Conservation (phyloP, 2,113 vertebrate species). For the Synodontis membranacea region DNA sequence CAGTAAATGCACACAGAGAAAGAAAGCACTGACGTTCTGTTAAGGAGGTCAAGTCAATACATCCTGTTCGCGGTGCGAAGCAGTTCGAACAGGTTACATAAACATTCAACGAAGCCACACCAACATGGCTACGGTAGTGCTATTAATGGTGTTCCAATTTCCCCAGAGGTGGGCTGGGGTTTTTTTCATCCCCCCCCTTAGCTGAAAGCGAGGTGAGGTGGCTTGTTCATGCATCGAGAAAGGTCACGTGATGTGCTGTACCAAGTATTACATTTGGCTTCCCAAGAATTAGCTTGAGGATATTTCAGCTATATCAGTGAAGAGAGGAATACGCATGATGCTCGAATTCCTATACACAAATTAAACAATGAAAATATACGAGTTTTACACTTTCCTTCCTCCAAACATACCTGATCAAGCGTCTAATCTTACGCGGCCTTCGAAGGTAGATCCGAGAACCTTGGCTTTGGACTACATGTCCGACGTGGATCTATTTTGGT, state of each 20-base stretch:
- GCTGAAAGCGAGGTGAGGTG: too few relatives aligned
- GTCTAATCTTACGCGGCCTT: neutral
- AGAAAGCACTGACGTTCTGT: neutral
- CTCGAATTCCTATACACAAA: neutral
- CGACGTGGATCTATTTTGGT: neutral
- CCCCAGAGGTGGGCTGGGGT: neutral
- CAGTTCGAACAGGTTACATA: neutral
- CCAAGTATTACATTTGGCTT: neutral
- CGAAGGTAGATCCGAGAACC: neutral
- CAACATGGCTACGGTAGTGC: neutral
- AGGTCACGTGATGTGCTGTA: neutral
- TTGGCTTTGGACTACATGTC: neutral
- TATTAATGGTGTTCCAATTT: neutral
- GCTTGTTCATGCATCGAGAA: neutral
- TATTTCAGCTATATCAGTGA: neutral
- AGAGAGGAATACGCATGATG: neutral
- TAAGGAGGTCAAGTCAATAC: conserved; percentile 17
- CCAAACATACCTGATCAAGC: neutral
- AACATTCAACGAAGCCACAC: neutral
- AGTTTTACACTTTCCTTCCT: neutral
- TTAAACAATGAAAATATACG: neutral
- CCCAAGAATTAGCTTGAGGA: neutral
- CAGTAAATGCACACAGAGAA: neutral
- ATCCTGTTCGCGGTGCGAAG: conserved; percentile 15
- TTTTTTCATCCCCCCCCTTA: neutral